A percentile compares a stretch with the other conserved stretches of the same genome.
Conservation (phyloP, 2,113 vertebrate genomes). For the Budorcas taxicolor region DNA sequence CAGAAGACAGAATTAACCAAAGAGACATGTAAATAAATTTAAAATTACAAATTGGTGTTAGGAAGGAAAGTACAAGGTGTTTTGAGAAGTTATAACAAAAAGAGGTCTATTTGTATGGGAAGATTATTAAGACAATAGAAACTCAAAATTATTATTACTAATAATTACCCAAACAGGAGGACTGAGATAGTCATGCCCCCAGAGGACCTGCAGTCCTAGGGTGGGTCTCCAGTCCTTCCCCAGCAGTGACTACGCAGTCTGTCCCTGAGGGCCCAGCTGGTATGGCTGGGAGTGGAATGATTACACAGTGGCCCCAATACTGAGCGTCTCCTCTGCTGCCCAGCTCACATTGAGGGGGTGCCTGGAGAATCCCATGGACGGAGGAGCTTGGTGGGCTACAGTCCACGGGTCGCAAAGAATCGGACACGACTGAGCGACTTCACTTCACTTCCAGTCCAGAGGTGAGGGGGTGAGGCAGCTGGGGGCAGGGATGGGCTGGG, state of each 20-base stretch:
- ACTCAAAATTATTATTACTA: not conserved
- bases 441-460: not conserved
- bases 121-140: not conserved
- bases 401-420: too few species aligned
- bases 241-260: not conserved
- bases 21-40: not conserved
- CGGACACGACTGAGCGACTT: too few species aligned
- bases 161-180: not conserved
- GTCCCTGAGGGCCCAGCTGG: not conserved
- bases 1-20: not conserved
- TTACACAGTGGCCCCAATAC: not conserved
- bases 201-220: not conserved
- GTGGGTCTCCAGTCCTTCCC: not conserved
- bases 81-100: not conserved
- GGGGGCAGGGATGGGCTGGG: not conserved
- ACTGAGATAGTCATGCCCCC: not conserved
- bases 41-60: not conserved
- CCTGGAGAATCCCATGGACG: too few species aligned
- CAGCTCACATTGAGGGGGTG: not conserved
- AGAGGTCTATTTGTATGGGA: not conserved
- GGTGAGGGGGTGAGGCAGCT: not conserved
- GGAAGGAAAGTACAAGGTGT: not conserved
- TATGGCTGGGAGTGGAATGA: not conserved
- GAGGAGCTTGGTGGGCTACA: too few species aligned
- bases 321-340: not conserved